Conservation (phyloP, 2,797 vertebrate genomes). For the Mergus octosetaceus region DNA sequence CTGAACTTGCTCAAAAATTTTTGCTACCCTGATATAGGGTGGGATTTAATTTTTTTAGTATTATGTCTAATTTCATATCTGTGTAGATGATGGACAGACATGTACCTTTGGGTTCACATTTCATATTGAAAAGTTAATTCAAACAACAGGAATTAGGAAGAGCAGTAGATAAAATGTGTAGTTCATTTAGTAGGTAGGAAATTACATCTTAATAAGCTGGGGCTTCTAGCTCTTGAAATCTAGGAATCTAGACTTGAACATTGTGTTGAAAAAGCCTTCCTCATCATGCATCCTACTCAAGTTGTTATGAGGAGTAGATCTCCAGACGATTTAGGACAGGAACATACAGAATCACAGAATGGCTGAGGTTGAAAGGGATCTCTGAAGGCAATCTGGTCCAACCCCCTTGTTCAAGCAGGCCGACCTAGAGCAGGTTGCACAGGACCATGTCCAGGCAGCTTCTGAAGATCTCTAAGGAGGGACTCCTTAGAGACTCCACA, state of each 20-base stretch:
- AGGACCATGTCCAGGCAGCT: background rate
- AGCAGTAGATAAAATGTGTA: background rate
- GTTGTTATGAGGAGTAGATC: background rate
- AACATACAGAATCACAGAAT: background rate
- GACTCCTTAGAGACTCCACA: background rate
- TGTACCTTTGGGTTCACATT: background rate
- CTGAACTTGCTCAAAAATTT: background rate
- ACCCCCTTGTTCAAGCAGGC: background rate
- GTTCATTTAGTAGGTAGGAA: background rate
- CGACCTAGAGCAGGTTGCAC: background rate
- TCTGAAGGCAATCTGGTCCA: background rate
- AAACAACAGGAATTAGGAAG: background rate
- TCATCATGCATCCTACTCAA: background rate
- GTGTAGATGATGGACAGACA: background rate
- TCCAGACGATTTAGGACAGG: background rate
- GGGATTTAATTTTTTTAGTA: background rate
- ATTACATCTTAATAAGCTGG: background rate
- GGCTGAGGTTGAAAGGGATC: background rate
- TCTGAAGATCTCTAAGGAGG: background rate
- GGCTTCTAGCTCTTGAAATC: background rate
- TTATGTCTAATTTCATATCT: background rate
- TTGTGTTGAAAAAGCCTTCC: background rate
- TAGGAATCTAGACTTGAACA: background rate
- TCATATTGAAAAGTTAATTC: background rate
- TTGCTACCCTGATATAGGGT: fast-evolving